phyloP scores from a whole-genome alignment of 2,888 invertebrate species.

The Neoscelio sp. region DNA sequence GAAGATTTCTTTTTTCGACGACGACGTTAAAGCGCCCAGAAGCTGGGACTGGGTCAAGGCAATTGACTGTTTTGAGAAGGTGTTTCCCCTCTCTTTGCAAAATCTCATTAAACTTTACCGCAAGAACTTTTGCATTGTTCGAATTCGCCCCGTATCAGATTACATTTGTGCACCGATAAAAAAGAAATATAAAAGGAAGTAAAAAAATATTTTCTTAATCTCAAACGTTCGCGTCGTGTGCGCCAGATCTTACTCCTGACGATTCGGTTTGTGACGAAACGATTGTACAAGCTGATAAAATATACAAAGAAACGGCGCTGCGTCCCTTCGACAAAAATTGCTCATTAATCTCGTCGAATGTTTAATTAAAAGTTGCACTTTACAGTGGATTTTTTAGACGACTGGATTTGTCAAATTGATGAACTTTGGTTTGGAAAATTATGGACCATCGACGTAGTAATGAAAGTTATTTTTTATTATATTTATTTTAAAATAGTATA shows the following conservation, averaged over 20 bases:
- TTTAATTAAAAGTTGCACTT: constrained; percentile 54
- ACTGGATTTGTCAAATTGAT: too few species aligned
- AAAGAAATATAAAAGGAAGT: too few species aligned
- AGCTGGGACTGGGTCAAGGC: constrained; percentile 76
- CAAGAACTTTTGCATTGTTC: constrained; percentile 38
- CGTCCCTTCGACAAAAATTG: constrained; percentile 54
- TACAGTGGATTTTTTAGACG: constrained; percentile 18
- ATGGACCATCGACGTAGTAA: constrained; percentile 7
- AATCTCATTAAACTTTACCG: constrained; percentile 54
- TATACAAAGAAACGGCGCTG: constrained; percentile 37
- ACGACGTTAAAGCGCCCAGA: constrained; percentile 20
- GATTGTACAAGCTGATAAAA: constrained; percentile 57
- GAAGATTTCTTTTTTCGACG: constrained; percentile 40
- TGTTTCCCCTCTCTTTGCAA: constrained; percentile 63
- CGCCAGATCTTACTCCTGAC: too few species aligned
- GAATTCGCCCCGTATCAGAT: constrained; percentile 43
- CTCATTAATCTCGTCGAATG: constrained; percentile 57
- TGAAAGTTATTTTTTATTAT: not conserved
- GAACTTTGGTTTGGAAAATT: constrained; percentile 25
- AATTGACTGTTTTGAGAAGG: constrained; percentile 73
- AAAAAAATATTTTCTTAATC: too few species aligned
- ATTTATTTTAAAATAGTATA: too few species aligned
- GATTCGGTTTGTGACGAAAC: constrained; percentile 51
- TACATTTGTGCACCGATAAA: constrained; percentile 37
- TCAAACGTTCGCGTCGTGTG: too few species aligned